phyloP scores from a whole-genome alignment of 2,888 invertebrate species.

The Chrysodeixis includens region DNA sequence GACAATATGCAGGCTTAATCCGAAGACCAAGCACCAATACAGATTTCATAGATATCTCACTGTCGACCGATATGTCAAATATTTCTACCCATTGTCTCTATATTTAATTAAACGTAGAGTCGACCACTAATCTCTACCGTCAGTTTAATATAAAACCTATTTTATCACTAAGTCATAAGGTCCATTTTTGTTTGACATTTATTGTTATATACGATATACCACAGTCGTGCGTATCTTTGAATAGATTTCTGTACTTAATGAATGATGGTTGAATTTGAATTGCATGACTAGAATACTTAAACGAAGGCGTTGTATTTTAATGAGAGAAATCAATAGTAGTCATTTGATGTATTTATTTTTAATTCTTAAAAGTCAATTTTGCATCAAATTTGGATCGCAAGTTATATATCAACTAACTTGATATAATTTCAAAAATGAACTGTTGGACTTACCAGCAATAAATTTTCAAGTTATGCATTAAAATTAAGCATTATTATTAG shows the following conservation, averaged over 20 bases:
- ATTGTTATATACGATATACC: neutral
- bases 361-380: too few species aligned
- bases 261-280: neutral
- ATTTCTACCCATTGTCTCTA: neutral
- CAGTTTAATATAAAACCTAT: neutral
- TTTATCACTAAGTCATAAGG: neutral
- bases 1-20: neutral
- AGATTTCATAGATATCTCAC: too few species aligned
- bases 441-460: too few species aligned
- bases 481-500: too few species aligned
- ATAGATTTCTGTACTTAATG: neutral
- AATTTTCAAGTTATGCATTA: too few species aligned
- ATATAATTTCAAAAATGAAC: too few species aligned
- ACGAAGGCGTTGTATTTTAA: too few species aligned
- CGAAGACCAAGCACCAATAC: neutral
- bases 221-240: neutral
- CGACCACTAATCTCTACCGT: neutral
- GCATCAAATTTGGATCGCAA: too few species aligned
- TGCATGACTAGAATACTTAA: too few species aligned
- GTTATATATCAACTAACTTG: too few species aligned
- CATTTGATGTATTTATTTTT: too few species aligned
- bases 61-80: neutral
- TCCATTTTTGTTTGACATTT: neutral
- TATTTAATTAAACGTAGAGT: neutral
- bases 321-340: too few species aligned